phyloP scores from a whole-genome alignment of 2,888 invertebrate species.

The Cheilosia pagana region DNA sequence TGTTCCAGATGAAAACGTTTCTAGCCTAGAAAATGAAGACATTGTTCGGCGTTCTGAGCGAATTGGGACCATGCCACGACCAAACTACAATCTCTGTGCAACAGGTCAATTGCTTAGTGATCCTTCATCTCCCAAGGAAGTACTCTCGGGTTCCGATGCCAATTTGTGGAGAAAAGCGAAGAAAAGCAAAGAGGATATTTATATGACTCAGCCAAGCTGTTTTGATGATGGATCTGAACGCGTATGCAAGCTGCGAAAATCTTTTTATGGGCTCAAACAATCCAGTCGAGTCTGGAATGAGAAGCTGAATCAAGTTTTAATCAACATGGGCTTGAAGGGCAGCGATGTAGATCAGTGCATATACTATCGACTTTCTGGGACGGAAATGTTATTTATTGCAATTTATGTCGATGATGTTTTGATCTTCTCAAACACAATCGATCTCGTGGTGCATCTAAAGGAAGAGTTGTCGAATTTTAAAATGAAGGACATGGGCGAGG shows the following conservation, averaged over 20 bases:
- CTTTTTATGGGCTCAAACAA: constrained; percentile 66
- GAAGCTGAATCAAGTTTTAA: constrained; percentile 40
- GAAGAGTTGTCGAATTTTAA: constrained; percentile 43
- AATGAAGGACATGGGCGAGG: constrained; percentile 58
- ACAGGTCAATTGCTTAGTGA: not conserved
- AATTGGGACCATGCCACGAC: too few relatives aligned
- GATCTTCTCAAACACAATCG: constrained; percentile 42
- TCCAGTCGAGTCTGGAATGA: constrained; percentile 53
- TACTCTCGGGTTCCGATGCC: constrained; percentile 30
- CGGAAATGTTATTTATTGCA: constrained; percentile 42
- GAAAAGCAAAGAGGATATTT: constrained; percentile 62
- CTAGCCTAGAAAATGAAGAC: not conserved
- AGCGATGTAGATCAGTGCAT: constrained; percentile 57
- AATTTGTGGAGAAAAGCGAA: constrained; percentile 41
- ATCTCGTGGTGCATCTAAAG: constrained; percentile 14
- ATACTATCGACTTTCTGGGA: constrained; percentile 33
- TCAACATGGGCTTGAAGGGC: constrained; percentile 39
- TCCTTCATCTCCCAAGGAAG: constrained; percentile 29
- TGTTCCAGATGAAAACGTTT: constrained; percentile 29
- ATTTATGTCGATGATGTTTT: constrained; percentile 64
- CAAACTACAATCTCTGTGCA: too few relatives aligned
- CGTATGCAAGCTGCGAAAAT: constrained; percentile 48
- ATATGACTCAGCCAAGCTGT: constrained; percentile 63
- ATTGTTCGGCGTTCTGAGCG: too few relatives aligned
- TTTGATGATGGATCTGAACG: constrained; percentile 61